These are phyloP conservation scores for Pipistrellus pipistrellus DNA, from an alignment of 2,797 vertebrate genomes.

Conservation along the genomic window DNA sequence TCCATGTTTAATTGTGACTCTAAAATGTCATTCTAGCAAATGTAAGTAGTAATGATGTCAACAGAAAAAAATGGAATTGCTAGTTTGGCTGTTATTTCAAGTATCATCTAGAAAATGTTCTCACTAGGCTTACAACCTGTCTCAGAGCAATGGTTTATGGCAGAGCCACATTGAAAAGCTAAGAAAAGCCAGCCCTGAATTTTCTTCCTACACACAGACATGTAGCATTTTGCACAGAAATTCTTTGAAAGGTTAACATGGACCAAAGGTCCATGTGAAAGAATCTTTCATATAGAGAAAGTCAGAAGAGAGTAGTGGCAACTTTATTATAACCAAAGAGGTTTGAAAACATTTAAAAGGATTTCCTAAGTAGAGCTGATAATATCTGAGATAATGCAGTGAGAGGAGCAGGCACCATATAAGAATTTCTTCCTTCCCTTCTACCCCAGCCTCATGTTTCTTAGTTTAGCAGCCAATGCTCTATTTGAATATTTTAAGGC, in stretches of 20 bases:
- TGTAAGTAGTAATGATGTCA: constrained; percentile 24
- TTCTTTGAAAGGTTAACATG: constrained; percentile 25
- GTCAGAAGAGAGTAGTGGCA: neutral
- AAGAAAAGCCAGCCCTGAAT: neutral
- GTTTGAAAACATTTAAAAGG: constrained; percentile 7
- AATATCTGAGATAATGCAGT: constrained; percentile 33
- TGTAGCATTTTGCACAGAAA: neutral
- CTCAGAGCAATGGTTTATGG: neutral
- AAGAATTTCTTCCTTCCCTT: neutral
- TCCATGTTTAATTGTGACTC: constrained; percentile 37
- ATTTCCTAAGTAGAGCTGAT: constrained; percentile 32
- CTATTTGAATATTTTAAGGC: constrained; percentile 67
- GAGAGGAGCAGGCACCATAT: neutral
- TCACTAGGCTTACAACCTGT: neutral
- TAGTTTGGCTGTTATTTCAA: constrained; percentile 7
- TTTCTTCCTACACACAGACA: neutral
- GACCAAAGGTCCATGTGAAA: neutral
- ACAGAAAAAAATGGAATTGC: neutral
- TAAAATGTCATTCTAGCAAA: constrained; percentile 40
- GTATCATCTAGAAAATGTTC: constrained; percentile 20
- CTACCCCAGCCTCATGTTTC: neutral
- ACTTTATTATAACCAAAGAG: neutral
- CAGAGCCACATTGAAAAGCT: neutral
- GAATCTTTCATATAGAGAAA: neutral
- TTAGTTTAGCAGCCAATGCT: constrained; percentile 67